Evolutionary conservation across 2,113 vertebrate genomes (phyloP).

Genomic region (Paramisgurnus dabryanus): DNA sequence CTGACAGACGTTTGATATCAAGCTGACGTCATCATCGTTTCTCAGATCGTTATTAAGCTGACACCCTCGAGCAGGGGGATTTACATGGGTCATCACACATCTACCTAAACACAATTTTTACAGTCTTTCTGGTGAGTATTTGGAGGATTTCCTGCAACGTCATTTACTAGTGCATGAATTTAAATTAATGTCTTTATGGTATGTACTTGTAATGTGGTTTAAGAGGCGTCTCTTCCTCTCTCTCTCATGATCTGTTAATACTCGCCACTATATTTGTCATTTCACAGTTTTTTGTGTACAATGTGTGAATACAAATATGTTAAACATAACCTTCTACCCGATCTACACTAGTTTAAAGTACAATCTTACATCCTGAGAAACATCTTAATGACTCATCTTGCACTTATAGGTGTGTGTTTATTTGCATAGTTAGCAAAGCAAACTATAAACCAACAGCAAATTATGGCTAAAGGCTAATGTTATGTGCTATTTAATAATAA

Average conservation of each 20-base stretch:
- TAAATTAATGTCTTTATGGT: not conserved
- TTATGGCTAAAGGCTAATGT: not conserved
- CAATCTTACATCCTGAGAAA: no score
- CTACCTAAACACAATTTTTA: not conserved
- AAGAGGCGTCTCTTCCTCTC: no score
- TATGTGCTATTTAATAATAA: not conserved
- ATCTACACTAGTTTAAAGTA: no score
- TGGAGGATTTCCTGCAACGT: not conserved
- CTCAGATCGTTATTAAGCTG: not conserved
- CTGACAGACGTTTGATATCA: slow-evolving; percentile 16
- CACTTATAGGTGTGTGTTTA: not conserved
- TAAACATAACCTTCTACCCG: no score
- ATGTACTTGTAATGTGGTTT: no score
- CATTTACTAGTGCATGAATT: not conserved
- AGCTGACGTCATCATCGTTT: slow-evolving; percentile 9
- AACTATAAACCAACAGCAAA: not conserved
- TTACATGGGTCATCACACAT: not conserved
- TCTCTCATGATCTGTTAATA: no score
- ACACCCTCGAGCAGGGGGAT: not conserved
- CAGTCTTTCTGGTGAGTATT: not conserved
- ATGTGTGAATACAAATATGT: no score
- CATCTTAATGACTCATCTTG: not conserved
- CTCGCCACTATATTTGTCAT: no score
- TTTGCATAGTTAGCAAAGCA: not conserved
- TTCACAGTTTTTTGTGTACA: no score